Evolutionary conservation across 2,888 invertebrate genomes (phyloP).

Genomic region (Erpobdella octoculata): DNA sequence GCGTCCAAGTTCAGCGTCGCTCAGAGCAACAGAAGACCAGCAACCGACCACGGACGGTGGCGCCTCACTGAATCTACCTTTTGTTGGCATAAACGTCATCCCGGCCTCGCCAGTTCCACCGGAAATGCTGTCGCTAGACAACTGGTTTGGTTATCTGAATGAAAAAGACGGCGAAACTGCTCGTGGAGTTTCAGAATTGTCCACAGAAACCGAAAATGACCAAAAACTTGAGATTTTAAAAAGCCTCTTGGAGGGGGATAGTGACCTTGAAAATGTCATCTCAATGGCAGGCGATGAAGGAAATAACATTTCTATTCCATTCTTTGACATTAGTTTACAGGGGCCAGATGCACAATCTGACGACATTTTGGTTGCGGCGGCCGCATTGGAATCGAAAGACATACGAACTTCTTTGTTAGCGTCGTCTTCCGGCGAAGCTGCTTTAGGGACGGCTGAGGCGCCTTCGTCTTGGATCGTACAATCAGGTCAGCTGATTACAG

Average conservation of each 20-base stretch:
- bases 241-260: not conserved
- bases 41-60: no score
- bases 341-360: not conserved
- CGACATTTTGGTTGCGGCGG: no score
- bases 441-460: not conserved
- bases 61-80: no score
- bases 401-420: no score
- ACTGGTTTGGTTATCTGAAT: conserved; percentile 8
- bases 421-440: not conserved
- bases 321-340: not conserved
- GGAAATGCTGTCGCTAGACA: not conserved
- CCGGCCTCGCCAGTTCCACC: conserved; percentile 10
- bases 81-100: not conserved
- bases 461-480: not conserved
- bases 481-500: no score
- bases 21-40: no score
- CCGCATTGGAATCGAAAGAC: no score
- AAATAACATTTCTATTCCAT: not conserved
- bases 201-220: not conserved
- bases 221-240: not conserved
- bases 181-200: not conserved
- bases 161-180: not conserved
- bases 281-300: not conserved
- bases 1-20: no score
- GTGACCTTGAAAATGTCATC: not conserved